Evolutionary conservation across 2,797 vertebrate genomes (phyloP).

Genomic region (Alcedo atthis): DNA sequence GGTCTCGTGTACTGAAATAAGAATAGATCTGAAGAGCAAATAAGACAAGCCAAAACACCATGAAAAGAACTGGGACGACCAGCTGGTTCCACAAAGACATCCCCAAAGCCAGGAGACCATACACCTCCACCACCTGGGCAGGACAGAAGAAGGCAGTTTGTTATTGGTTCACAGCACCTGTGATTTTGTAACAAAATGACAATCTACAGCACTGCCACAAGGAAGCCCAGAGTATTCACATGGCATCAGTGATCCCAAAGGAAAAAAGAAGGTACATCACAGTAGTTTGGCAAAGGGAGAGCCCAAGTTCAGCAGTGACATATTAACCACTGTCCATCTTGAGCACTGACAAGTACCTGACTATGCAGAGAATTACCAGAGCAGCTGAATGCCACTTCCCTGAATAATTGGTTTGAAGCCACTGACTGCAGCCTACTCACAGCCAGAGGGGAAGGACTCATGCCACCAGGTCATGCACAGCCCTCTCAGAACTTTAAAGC

Average conservation of each 20-base stretch:
- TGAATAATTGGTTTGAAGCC: not conserved
- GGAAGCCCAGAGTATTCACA: not conserved
- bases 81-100: constrained; percentile 99
- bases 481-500: not conserved
- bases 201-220: not conserved
- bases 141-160: not conserved
- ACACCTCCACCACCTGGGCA: constrained; percentile 94
- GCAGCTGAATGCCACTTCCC: not conserved
- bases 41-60: constrained; percentile 98
- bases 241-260: not conserved
- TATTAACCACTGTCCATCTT: not conserved
- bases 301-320: not conserved
- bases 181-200: not conserved
- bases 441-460: not conserved
- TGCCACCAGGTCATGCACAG: not conserved
- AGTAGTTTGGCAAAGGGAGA: not conserved
- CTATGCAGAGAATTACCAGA: not conserved
- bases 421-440: not conserved
- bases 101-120: constrained; percentile 93
- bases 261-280: not conserved
- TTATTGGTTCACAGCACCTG: not conserved
- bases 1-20: constrained; percentile 96
- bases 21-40: constrained; percentile 98
- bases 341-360: not conserved
- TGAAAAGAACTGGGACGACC: constrained; percentile 96